These are phyloP conservation scores for Oncorhynchus tshawytscha DNA, from an alignment of 2,113 vertebrate genomes.

Conservation along the genomic window DNA sequence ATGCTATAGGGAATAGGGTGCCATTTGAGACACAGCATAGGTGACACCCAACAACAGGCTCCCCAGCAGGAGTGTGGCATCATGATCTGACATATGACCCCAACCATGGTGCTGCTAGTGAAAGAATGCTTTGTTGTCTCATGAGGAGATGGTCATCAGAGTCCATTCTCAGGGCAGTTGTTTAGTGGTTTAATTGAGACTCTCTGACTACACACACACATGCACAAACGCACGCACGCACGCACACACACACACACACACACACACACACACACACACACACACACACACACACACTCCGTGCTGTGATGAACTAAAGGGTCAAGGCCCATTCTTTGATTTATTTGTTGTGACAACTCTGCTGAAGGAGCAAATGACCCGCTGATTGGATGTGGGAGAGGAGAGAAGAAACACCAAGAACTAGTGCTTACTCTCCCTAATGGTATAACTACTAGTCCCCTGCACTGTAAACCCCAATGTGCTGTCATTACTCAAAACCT, in stretches of 20 bases:
- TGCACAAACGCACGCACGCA: too few relatives aligned
- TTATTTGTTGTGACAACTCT: slow-evolving; percentile 41
- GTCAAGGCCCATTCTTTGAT: slow-evolving; percentile 45
- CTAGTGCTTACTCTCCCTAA: too few relatives aligned
- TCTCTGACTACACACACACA: too few relatives aligned
- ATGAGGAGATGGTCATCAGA: background rate
- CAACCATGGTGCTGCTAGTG: background rate
- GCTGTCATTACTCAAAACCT: too few relatives aligned
- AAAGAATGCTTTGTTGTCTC: slow-evolving; percentile 12
- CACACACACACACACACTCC: too few relatives aligned
- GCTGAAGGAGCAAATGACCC: background rate
- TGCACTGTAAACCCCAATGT: too few relatives aligned
- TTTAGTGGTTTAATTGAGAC: slow-evolving; percentile 17
- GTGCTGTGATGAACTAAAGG: slow-evolving; percentile 1
- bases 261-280: too few relatives aligned
- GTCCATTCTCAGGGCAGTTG: background rate
- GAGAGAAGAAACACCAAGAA: too few relatives aligned
- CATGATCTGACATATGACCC: too few relatives aligned
- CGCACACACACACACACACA: too few relatives aligned
- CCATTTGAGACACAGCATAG: background rate
- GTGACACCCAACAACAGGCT: background rate
- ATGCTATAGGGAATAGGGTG: background rate
- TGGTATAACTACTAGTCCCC: too few relatives aligned
- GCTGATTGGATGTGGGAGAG: too few relatives aligned
- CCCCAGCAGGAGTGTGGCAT: background rate